Base-by-base conservation (phyloP, 1,140 invertebrate species). In the Pseudomyrmex dendroicus region DNA sequence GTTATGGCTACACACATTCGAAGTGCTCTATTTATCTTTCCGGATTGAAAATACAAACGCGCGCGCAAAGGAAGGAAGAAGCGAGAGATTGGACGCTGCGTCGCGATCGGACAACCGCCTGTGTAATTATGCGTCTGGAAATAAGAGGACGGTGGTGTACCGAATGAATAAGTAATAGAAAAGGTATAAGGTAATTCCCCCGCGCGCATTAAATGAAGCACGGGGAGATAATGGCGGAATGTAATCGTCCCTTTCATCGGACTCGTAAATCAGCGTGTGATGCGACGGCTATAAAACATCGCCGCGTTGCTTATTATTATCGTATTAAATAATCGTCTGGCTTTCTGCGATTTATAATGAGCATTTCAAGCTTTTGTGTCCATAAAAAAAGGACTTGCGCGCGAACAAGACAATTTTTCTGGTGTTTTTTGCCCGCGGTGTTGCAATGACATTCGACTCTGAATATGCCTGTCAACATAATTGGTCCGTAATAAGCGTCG, bases 131-230 rank as follows among this genome's bases (percentile, higher is more conserved):
- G 76, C 66, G 64, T n/a, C 66, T 72, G 76, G 76, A 80, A 80
- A 80, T 80, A 80, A 80, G 22, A 80, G 44, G 76, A 80, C 48
- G 64, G 44, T 78, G 48, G 66, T 48, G 63, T 59, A 72, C 54
- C 76, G 76, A 70, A 80, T 80, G 76, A 80, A 80, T 80, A 80
- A 80, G 76, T 80, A 80, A 80, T 80, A 80, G 76, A 80, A 80
- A 80, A 80, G 76, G 44, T 70, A 80, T 70, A 72, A 66, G 76
- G 76, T 61, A 7, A 2, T 35, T 50, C 54, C 3, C 35, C 35
- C 35, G 35, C 76, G 76, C 66, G 76, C 66, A 72, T 80, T 70
- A 80, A 80, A 72, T 72, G 66, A 80, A 80, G 76, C 66, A 12
- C 46, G 5, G 35, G 76, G 76, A 22, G 66, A 80, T 80, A 80